These are phyloP conservation scores for Leguminivora glycinivorella DNA, from an alignment of 1,140 invertebrate genomes.

Conservation along the genomic window DNA sequence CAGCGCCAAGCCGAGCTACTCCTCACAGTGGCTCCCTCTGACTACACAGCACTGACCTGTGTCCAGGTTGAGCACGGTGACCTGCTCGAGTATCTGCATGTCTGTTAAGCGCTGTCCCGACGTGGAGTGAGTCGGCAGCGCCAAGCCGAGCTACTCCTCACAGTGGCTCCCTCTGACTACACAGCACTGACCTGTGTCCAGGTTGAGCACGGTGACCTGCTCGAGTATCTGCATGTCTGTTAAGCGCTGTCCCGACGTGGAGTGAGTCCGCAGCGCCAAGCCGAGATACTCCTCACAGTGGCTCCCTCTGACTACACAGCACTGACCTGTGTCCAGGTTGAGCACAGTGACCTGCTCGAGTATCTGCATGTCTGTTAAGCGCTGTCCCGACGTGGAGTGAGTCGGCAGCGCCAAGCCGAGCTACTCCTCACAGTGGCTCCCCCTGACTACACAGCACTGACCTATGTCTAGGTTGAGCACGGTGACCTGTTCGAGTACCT, in stretches of 20 bases:
- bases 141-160: slow-evolving; percentile 85
- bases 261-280: too few species aligned
- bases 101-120: slow-evolving; percentile 91
- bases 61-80: slow-evolving; percentile 95
- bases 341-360: slow-evolving; percentile 94
- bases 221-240: slow-evolving; percentile 91
- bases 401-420: slow-evolving; percentile 89
- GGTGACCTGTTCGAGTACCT: slow-evolving; percentile 93
- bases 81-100: slow-evolving; percentile 94
- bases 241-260: too few species aligned
- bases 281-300: slow-evolving; percentile 41
- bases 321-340: slow-evolving; percentile 92
- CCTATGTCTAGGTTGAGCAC: slow-evolving; percentile 94
- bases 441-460: slow-evolving; percentile 31
- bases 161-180: slow-evolving; percentile 18
- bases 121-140: slow-evolving; percentile 89
- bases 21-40: slow-evolving; percentile 38
- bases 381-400: slow-evolving; percentile 90
- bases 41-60: slow-evolving; percentile 81
- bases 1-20: background rate
- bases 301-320: background rate
- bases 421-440: slow-evolving; percentile 57
- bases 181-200: slow-evolving; percentile 86
- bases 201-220: slow-evolving; percentile 92
- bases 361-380: slow-evolving; percentile 93